Percentiles rank a stretch among this genome's conserved stretches.
These are phyloP conservation scores for Coptodon bakossiorum DNA, from an alignment of 2,113 vertebrate species.

Conservation along the genomic window DNA sequence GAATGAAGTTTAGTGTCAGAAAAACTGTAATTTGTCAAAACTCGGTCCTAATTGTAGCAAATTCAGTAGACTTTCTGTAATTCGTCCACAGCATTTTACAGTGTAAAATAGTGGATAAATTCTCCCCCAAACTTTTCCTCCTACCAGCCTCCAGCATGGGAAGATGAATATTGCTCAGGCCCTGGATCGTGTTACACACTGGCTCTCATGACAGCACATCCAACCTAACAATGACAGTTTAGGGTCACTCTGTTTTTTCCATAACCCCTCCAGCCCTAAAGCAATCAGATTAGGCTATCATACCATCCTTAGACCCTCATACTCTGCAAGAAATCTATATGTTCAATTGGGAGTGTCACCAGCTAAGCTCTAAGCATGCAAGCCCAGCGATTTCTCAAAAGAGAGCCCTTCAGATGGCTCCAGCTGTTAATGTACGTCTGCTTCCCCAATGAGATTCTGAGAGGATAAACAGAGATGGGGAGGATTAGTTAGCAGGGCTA, in stretches of 20 bases:
- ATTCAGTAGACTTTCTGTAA: background rate
- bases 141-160: background rate
- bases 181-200: background rate
- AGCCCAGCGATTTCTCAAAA: slow-evolving; percentile 52
- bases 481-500: slow-evolving; percentile 62
- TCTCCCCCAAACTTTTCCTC: slow-evolving; percentile 3
- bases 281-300: slow-evolving; percentile 67
- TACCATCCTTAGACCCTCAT: slow-evolving; percentile 29
- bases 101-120: background rate
- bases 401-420: slow-evolving; percentile 57
- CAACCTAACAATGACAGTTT: slow-evolving; percentile 57
- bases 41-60: background rate
- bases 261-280: slow-evolving; percentile 20
- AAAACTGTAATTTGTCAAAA: background rate
- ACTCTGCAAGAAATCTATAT: slow-evolving; percentile 57
- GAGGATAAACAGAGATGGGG: slow-evolving; percentile 68
- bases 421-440: slow-evolving; percentile 56
- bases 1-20: background rate
- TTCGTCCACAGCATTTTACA: background rate
- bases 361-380: slow-evolving; percentile 45
- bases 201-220: slow-evolving; percentile 36
- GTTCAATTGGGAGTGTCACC: slow-evolving; percentile 64
- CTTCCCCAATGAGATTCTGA: slow-evolving; percentile 67
- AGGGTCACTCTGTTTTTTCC: slow-evolving; percentile 47
- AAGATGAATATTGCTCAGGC: background rate